A percentile compares a stretch with the other conserved stretches of the same genome.
These are phyloP conservation scores for Pachyuromys duprasi DNA, from an alignment of 2,797 vertebrate genomes.

Conservation along the genomic window DNA sequence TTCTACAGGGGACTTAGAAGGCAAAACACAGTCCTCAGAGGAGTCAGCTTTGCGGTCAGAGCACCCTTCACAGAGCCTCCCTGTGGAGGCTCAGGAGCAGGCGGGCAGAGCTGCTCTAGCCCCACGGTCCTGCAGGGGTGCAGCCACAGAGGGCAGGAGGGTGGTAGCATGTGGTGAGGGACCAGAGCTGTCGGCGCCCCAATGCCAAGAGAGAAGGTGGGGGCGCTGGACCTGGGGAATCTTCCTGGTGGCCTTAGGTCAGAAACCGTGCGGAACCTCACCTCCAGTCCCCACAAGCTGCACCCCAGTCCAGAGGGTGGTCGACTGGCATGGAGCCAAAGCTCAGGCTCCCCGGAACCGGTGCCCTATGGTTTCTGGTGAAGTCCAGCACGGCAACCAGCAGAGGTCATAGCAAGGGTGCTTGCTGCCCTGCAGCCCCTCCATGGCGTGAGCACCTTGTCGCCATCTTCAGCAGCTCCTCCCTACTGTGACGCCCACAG, in stretches of 20 bases:
- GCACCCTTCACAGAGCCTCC: too few species aligned
- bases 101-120: not conserved
- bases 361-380: not conserved
- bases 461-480: not conserved
- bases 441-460: fast-evolving
- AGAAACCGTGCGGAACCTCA: not conserved
- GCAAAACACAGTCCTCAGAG: not conserved
- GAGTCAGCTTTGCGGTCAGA: not conserved
- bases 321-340: not conserved
- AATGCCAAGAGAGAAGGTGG: not conserved
- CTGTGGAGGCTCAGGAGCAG: not conserved
- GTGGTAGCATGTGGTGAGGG: fast-evolving
- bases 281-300: not conserved
- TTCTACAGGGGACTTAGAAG: not conserved
- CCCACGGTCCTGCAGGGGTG: fast-evolving
- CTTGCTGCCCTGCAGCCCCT: not conserved
- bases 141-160: not conserved
- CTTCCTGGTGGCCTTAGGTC: not conserved
- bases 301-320: not conserved
- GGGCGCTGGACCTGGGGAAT: not conserved
- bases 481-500: not conserved
- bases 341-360: not conserved
- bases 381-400: not conserved
- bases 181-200: not conserved
- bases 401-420: not conserved